These are phyloP conservation scores for Pimpla rufipes DNA, from an alignment of 2,888 invertebrate genomes.

Conservation along the genomic window DNA sequence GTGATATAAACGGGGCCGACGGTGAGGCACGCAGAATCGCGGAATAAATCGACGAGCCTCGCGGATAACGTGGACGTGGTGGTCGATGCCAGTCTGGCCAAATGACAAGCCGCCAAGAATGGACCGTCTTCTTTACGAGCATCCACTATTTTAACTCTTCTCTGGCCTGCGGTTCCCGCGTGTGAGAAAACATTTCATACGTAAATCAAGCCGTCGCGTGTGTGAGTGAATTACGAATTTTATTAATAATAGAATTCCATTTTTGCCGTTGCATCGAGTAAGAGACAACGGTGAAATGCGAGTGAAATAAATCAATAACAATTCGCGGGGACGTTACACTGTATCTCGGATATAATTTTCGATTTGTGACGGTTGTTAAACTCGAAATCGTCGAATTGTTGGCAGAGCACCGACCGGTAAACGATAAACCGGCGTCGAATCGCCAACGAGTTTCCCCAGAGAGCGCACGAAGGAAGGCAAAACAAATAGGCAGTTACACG, in stretches of 20 bases:
- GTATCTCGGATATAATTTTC: conserved; percentile 45
- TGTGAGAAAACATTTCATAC: conserved; percentile 4
- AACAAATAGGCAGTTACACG: conserved; percentile 61
- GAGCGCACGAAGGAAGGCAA: conserved; percentile 28
- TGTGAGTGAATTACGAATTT: conserved; percentile 20
- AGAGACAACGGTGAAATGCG: background rate
- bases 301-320: conserved; percentile 15
- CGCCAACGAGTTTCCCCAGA: conserved; percentile 14
- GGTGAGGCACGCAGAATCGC: conserved; percentile 53
- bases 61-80: conserved; percentile 9
- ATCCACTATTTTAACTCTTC: conserved; percentile 46
- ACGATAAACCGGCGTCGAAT: conserved; percentile 61
- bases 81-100: conserved; percentile 56
- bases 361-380: conserved; percentile 65
- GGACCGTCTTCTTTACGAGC: conserved; percentile 60
- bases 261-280: background rate
- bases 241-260: conserved; percentile 6
- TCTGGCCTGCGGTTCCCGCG: background rate
- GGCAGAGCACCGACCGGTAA: conserved; percentile 61
- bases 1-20: conserved; percentile 52
- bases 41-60: conserved; percentile 54
- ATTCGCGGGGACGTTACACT: conserved; percentile 38
- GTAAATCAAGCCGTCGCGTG: conserved; percentile 31
- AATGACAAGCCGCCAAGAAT: conserved; percentile 65
- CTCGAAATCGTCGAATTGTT: conserved; percentile 57